Conservation (phyloP, 1,140 invertebrate species). For the Atta cephalotes region DNA sequence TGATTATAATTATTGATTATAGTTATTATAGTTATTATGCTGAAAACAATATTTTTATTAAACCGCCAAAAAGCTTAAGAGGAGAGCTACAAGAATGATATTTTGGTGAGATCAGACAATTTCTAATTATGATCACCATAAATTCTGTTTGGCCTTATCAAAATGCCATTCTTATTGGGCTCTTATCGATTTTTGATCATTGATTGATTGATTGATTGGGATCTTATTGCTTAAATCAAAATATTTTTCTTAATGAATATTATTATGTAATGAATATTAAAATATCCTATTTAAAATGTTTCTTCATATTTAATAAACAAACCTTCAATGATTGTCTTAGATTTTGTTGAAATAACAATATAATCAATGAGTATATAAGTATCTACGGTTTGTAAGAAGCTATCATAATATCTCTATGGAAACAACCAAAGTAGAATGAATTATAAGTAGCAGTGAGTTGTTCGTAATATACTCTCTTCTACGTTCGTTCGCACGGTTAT, state of each 20-base stretch:
- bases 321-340: not conserved
- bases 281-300: too few relatives aligned
- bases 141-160: too few relatives aligned
- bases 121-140: too few relatives aligned
- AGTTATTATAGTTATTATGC: not conserved
- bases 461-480: slow-evolving; percentile 40
- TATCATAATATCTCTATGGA: not conserved
- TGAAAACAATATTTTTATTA: not conserved
- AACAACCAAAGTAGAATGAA: slow-evolving; percentile 3
- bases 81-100: too few relatives aligned
- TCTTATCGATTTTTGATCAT: too few relatives aligned
- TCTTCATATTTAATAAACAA: not conserved
- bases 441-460: slow-evolving; percentile 9
- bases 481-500: slow-evolving; percentile 23
- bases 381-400: not conserved
- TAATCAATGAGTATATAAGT: not conserved
- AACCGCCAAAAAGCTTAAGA: not conserved
- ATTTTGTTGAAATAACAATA: not conserved
- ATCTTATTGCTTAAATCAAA: too few relatives aligned
- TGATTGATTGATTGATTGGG: too few relatives aligned
- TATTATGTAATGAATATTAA: too few relatives aligned
- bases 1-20: too few relatives aligned
- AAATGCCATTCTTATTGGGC: too few relatives aligned
- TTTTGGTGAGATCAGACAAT: too few relatives aligned
- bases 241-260: too few relatives aligned